Evolutionary conservation across 2,113 vertebrate genomes (phyloP), one percentile per base, ranked within the genome.

Genomic region (Nothoprocta pentlandii): DNA sequence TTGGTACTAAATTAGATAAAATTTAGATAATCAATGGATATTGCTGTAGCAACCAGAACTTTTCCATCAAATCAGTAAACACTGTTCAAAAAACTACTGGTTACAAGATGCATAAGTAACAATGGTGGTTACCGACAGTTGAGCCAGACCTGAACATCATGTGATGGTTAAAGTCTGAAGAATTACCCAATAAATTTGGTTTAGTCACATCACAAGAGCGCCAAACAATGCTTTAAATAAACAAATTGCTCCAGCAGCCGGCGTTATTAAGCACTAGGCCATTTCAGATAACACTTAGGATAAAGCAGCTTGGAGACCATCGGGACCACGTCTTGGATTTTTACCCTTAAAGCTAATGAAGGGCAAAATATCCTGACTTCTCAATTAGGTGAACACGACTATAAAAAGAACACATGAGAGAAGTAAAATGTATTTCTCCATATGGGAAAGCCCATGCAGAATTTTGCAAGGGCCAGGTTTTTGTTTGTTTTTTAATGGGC

Each of bases 91-190:
- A 41, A 77, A 47, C 6, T 82, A 34, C 34, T 9, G 21, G 42
- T 9, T 34, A 22, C 0, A 3, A 42, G 12, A 28, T 9, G 68
- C 10, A 34, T 8, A 39, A 58, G 41, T 73, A 66, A 46, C 22
- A 49, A 23, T 23, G 23, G 49, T 5, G 8, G 9, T 23, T 3
- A 39, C 51, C 26, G 34, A 53, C 5, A 1, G 47, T 0, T 20
- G 28, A 9, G 39, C 16, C 44, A 25, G 63, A 23, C 23, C 22
- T 73, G 34, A 79, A 9, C 32, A 49, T 58, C 20, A 11, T 4
- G 6, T 46, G 69, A 34, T 54, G 25, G 9, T 11, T 34, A 2
- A 53, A 30, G 54, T 5, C 32, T 54, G 62, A 71, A 34, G 62
- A 75, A 61, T 39, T 76, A 26, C 53, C 47, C 28, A 32, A 32